Base-by-base conservation (phyloP, 1,140 invertebrate species). In the Coboldia fuscipes region DNA sequence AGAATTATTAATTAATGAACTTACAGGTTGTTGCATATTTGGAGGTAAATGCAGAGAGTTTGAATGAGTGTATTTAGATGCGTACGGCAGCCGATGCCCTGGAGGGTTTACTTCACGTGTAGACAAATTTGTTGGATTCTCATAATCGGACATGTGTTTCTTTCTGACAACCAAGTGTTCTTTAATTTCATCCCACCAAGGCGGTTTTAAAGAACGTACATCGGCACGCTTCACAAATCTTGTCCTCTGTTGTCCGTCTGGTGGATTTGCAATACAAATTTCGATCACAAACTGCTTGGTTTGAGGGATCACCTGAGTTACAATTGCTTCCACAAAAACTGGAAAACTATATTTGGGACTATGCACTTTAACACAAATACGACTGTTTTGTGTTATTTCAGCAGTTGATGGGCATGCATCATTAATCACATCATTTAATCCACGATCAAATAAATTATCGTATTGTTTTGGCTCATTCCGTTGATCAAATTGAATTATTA, bases 151-250 rank as follows among this genome's bases (percentile, higher is more conserved):
- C n/a, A n/a, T n/a, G n/a, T n/a, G n/a, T n/a, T n/a, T n/a, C n/a
- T n/a, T n/a, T n/a, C n/a, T n/a, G n/a, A n/a, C n/a, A n/a, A n/a
- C n/a, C n/a, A n/a, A n/a, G n/a, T n/a, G n/a, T n/a, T 80, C 78
- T 46, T 85, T 82, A 28, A 94, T 57, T 56, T 97, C 90, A 46
- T 96, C 89, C 58, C 72, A 82, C 90, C 90, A 97, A 0, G 90
- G 90, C 10, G 89, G 86, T 47, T 80, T 69, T 34, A 94, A 54
- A 2, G 94, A 66, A n/a, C 90, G 66, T 23, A 96, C 55, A 52
- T 90, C 84, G 2, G 89, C 82, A 20, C 90, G 63, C 44, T 78
- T 78, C 32, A 88, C 36, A 10, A 21, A 28, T 32, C 12, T 34
- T 19, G 12, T 20, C 10, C 36, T 65, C 54, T 42, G 59, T 45